Base-by-base conservation (phyloP, 2,113 vertebrate genomes). In the Platycercus adscitus region DNA sequence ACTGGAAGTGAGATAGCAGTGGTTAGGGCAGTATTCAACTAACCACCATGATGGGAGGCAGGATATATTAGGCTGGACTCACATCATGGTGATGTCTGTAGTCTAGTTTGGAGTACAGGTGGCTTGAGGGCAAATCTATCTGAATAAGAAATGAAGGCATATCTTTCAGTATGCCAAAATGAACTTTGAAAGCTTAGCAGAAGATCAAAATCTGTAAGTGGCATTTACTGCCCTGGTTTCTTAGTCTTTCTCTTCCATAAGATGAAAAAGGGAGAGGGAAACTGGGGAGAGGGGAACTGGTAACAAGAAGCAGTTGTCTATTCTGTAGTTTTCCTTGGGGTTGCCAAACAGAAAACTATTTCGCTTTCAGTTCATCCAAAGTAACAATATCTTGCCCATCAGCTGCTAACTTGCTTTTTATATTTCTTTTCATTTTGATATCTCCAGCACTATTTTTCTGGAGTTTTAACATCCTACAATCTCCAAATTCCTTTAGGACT, bases 241-340 rank as follows among this genome's bases (percentile, higher is more conserved):
- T n/a, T 73, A 21, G 2, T 43, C 11, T 60, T 71, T 78, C n/a
- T 68, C n/a, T 71, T 85, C 17, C 56, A 46, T 65, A 56, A 79
- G 5, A n/a, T 20, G 15, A 71, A 43, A 19, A 7, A 21, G 41
- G 5, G 0, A 11, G 9, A 4, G 3, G 6, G 1, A 20, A 29
- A 53, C 28, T 18, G 3, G 2, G 4, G 5, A 18, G 6, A 6
- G 9, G 49, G 6, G 3, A 5, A 8, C 56, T 35, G 6, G 28
- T 73, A 75, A 53, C 11, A 44, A 86, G 33, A 86, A 88, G 26
- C 1, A 0, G 0, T 4, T 4, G 76, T 72, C 69, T 46, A 73
- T 61, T 91, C 35, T 41, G 47, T 33, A 55, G 16, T 76, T 80
- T 86, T 82, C 9, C 33, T 39, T 77, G 18, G 25, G 21, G 7